These are phyloP conservation scores for Narcine bancroftii DNA, from an alignment of 2,113 vertebrate genomes.

Conservation along the genomic window DNA sequence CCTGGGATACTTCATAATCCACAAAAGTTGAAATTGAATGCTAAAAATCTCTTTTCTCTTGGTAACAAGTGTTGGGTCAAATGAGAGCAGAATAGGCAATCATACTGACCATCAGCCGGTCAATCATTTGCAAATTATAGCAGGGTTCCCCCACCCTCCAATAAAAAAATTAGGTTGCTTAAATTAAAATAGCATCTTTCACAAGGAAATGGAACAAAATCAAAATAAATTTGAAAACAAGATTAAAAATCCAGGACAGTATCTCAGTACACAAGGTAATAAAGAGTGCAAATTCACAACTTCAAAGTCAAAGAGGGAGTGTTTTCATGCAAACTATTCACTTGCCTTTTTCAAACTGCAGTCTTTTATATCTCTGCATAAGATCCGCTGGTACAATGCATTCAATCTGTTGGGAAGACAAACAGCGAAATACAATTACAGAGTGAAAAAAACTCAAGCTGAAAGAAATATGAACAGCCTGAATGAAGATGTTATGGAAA, in stretches of 20 bases:
- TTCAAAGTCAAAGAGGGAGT: too few relatives aligned
- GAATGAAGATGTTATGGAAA: neutral
- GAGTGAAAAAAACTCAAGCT: too few relatives aligned
- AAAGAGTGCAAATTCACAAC: too few relatives aligned
- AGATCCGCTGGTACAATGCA: slow-evolving; percentile 90
- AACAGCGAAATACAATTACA: neutral
- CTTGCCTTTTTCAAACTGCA: slow-evolving; percentile 95
- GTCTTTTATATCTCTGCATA: slow-evolving; percentile 92
- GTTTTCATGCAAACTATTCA: too few relatives aligned
- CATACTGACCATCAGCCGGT: neutral
- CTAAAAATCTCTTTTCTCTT: neutral
- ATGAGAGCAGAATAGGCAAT: neutral
- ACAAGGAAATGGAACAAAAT: neutral
- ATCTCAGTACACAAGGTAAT: too few relatives aligned
- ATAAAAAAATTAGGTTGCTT: neutral
- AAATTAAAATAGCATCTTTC: neutral
- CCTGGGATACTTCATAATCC: too few relatives aligned
- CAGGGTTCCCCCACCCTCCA: too few relatives aligned
- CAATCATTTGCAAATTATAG: neutral
- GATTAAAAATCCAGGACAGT: neutral
- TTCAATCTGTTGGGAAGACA: slow-evolving; percentile 70
- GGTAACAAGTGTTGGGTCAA: neutral
- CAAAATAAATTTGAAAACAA: neutral
- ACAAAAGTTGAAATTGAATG: too few relatives aligned
- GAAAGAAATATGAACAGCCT: neutral